Percentiles rank a stretch among this genome's conserved stretches.
Evolutionary conservation across 2,113 vertebrate species (phyloP).

Genomic region (Neogale vison): DNA sequence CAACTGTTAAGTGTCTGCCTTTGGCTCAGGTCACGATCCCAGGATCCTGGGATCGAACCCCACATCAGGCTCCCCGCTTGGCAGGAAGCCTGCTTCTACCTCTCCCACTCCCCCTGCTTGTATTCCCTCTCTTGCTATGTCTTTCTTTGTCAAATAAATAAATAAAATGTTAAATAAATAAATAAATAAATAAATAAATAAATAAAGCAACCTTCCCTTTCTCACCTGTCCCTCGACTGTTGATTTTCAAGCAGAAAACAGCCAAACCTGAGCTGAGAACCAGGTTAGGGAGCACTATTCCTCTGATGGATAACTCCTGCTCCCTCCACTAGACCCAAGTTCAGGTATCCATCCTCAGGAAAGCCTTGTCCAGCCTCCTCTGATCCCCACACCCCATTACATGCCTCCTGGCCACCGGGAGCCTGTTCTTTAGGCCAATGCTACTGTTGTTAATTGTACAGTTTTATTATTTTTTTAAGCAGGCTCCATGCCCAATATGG

Average conservation of each 20-base stretch:
- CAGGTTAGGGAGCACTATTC: background rate
- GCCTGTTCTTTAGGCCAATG: background rate
- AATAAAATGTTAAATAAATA: too few relatives aligned
- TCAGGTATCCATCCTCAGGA: background rate
- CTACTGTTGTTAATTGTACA: background rate
- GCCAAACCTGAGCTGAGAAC: background rate
- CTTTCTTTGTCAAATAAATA: too few relatives aligned
- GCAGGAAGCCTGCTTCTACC: too few relatives aligned
- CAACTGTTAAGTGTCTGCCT: too few relatives aligned
- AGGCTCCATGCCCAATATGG: background rate
- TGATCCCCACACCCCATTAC: fast-evolving
- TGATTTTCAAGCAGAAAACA: background rate
- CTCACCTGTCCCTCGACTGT: background rate
- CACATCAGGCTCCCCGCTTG: too few relatives aligned
- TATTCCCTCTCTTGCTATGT: too few relatives aligned
- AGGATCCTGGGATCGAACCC: too few relatives aligned
- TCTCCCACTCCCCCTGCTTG: too few relatives aligned
- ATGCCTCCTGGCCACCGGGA: fast-evolving
- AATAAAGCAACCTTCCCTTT: background rate
- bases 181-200: background rate
- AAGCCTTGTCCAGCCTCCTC: background rate
- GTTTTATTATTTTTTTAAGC: background rate
- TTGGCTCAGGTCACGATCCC: too few relatives aligned
- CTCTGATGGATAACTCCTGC: background rate
- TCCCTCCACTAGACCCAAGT: background rate